A percentile compares a stretch with the other conserved stretches of the same genome.
Evolutionary conservation across 2,113 vertebrate genomes (phyloP).

Genomic region (Prionailurus bengalensis): DNA sequence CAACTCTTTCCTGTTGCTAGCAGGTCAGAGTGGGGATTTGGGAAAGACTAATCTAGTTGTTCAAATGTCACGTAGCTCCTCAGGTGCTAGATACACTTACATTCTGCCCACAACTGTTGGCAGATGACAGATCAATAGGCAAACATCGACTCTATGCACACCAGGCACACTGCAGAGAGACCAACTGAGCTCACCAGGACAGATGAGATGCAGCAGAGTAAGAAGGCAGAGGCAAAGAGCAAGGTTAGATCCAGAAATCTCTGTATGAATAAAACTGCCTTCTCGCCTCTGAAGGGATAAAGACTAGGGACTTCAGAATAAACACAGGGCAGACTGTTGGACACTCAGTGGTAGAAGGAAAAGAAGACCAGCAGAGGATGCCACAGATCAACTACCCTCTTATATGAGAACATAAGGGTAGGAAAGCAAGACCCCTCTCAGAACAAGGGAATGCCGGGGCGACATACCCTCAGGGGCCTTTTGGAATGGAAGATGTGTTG

Average conservation of each 20-base stretch:
- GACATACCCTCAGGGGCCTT: fast-evolving
- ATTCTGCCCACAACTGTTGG: neutral
- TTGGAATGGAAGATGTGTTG: neutral
- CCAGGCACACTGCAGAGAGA: neutral
- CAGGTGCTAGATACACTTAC: neutral
- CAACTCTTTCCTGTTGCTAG: neutral
- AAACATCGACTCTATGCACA: neutral
- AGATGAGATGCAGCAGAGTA: neutral
- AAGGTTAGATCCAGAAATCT: neutral
- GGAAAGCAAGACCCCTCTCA: neutral
- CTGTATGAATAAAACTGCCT: neutral
- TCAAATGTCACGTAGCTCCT: neutral
- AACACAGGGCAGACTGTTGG: neutral
- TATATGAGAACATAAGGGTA: neutral
- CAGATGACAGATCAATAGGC: neutral
- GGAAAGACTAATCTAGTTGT: neutral
- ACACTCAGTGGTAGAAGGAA: neutral
- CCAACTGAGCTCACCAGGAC: neutral
- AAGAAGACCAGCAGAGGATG: neutral
- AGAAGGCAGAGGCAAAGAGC: neutral
- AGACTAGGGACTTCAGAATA: neutral
- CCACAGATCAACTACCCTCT: neutral
- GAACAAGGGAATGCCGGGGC: neutral
- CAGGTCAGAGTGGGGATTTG: neutral
- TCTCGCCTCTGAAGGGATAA: neutral